Evolutionary conservation across 2,113 vertebrate species (phyloP).

Genomic region (Falco punctatus): DNA sequence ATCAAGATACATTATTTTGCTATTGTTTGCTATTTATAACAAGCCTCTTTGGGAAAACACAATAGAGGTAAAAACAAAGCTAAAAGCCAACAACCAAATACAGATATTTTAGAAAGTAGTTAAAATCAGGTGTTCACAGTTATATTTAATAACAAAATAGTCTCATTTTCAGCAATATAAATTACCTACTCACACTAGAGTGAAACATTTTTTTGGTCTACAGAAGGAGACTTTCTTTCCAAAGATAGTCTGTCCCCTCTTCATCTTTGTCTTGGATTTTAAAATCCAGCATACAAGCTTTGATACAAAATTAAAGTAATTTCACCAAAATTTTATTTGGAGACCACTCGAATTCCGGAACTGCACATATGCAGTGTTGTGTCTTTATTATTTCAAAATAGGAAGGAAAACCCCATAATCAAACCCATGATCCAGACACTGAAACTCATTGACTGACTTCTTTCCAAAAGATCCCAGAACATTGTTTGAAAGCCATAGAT

Average conservation of each 20-base stretch:
- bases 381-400: background rate
- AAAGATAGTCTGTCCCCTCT: background rate
- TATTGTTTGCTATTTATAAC: background rate
- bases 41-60: background rate
- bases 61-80: background rate
- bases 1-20: background rate
- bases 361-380: background rate
- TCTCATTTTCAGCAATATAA: background rate
- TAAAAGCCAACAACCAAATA: background rate
- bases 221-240: background rate
- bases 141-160: background rate
- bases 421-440: background rate
- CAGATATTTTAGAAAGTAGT: background rate
- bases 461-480: background rate
- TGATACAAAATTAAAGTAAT: background rate
- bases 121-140: background rate
- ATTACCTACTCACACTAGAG: background rate
- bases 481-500: background rate
- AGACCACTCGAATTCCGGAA: background rate
- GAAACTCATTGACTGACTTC: background rate
- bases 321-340: background rate
- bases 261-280: background rate
- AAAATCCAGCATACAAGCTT: background rate
- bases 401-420: background rate
- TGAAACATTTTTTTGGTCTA: background rate